Percentiles rank a stretch among this genome's conserved stretches.
Conservation (phyloP, 2,113 vertebrate species). For the Synchiropus splendidus region DNA sequence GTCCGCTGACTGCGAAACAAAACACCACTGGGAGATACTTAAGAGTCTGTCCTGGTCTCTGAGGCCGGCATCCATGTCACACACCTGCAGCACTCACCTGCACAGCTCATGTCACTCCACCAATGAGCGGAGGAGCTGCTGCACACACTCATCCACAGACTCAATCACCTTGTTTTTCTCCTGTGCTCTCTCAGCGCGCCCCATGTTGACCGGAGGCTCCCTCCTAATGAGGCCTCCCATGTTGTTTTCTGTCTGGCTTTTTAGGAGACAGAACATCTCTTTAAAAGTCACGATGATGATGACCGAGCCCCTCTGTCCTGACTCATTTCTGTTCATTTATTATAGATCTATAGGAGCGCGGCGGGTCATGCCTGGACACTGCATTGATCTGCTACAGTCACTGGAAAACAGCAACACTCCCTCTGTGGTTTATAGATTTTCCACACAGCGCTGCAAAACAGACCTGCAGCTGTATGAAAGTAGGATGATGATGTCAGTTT, state of each 20-base stretch:
- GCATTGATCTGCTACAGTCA: constrained; percentile 23
- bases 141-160: constrained; percentile 14
- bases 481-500: constrained; percentile 1
- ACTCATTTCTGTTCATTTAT: background rate
- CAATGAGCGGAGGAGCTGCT: background rate
- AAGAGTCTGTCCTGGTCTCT: constrained; percentile 35
- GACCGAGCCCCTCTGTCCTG: no score
- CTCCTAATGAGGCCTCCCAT: constrained; percentile 37
- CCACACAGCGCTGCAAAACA: constrained; percentile 21
- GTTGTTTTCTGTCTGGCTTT: constrained; percentile 41
- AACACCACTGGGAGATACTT: constrained; percentile 35
- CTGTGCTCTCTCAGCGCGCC: constrained; percentile 19
- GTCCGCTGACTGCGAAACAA: constrained; percentile 41
- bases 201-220: constrained; percentile 29
- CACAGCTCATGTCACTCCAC: constrained; percentile 14
- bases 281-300: constrained; percentile 12
- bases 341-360: background rate
- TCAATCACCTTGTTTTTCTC: constrained; percentile 22
- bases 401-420: constrained; percentile 24
- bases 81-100: constrained; percentile 20
- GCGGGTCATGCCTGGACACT: constrained; percentile 10
- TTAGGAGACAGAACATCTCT: constrained; percentile 13
- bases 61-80: constrained; percentile 27
- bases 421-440: constrained; percentile 37
- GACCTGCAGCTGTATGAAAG: constrained; percentile 17